Evolutionary conservation across 2,888 invertebrate genomes (phyloP).

Genomic region (Zygaena filipendulae): DNA sequence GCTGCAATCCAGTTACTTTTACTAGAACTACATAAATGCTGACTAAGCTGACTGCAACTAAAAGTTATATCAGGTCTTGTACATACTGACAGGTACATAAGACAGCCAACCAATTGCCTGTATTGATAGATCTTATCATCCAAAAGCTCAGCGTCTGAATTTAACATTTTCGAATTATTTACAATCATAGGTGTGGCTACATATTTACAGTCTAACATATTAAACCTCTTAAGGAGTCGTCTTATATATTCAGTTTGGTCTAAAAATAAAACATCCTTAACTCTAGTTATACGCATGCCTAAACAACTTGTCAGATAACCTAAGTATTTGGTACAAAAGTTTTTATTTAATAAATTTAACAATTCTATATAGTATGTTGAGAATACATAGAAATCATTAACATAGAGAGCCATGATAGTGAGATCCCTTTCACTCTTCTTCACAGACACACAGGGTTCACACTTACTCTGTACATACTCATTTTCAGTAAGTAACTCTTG

Average conservation of each 20-base stretch:
- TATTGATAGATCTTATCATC: no score
- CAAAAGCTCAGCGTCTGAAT: no score
- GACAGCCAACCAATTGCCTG: conserved; percentile 12
- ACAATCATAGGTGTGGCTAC: conserved; percentile 9
- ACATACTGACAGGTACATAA: conserved; percentile 14
- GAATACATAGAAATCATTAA: conserved; percentile 13
- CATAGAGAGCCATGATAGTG: conserved; percentile 10
- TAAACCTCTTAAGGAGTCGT: conserved; percentile 6
- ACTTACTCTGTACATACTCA: conserved; percentile 8
- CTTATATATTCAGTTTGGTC: conserved; percentile 11
- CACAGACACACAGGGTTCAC: conserved; percentile 15
- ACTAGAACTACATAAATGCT: conserved; percentile 15
- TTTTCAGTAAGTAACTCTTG: conserved; percentile 8
- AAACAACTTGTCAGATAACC: conserved; percentile 6
- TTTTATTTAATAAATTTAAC: conserved; percentile 8
- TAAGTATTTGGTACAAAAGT: no score
- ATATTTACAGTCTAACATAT: conserved; percentile 10
- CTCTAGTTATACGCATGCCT: conserved; percentile 3
- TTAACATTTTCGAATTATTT: conserved; percentile 4
- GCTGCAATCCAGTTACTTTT: conserved; percentile 13
- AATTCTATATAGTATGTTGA: conserved; percentile 7
- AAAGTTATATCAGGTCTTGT: conserved; percentile 14
- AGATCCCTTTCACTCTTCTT: conserved; percentile 6
- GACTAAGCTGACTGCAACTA: conserved; percentile 13
- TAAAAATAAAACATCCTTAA: conserved; percentile 6